Evolutionary conservation across 2,888 invertebrate species (phyloP).

Genomic region (Caradrina clavipalpis): DNA sequence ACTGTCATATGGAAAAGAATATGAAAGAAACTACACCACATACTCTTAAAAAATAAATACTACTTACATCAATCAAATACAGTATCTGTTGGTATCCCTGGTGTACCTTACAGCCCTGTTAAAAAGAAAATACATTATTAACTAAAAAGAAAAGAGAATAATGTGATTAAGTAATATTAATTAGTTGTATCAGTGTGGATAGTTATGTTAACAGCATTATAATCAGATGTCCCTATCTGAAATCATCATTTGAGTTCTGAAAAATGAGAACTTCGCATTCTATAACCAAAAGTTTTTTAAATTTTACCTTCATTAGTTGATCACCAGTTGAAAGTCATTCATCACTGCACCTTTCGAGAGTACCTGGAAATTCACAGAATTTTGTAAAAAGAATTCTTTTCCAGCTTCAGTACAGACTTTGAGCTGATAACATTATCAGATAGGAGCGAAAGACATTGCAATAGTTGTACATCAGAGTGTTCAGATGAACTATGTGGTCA

Average conservation of each 20-base stretch:
- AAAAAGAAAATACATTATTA: slow-evolving; percentile 15
- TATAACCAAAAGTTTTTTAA: neutral
- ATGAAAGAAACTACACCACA: too few relatives aligned
- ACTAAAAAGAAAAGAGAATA: neutral
- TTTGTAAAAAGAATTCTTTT: neutral
- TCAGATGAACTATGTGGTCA: slow-evolving; percentile 83
- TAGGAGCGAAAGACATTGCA: slow-evolving; percentile 89
- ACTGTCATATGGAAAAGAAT: too few relatives aligned
- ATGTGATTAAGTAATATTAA: neutral
- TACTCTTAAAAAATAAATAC: too few relatives aligned
- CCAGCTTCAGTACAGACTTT: neutral
- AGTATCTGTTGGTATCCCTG: neutral
- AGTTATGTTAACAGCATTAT: slow-evolving; percentile 85
- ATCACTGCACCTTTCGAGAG: neutral
- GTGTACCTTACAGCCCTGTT: slow-evolving; percentile 12
- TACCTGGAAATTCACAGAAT: slow-evolving; percentile 9
- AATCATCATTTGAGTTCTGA: slow-evolving; percentile 75
- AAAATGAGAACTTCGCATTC: neutral
- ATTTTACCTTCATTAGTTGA: slow-evolving; percentile 13
- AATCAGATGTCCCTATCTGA: slow-evolving; percentile 86
- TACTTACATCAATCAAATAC: slow-evolving; percentile 31
- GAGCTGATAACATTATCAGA: slow-evolving; percentile 76
- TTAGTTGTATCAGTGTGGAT: slow-evolving; percentile 63
- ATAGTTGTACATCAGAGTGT: slow-evolving; percentile 74
- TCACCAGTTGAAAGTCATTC: neutral